A percentile compares a stretch with the other conserved stretches of the same genome.
These are phyloP conservation scores for Pelodiscus sinensis DNA, from an alignment of 2,113 vertebrate genomes.

Conservation along the genomic window DNA sequence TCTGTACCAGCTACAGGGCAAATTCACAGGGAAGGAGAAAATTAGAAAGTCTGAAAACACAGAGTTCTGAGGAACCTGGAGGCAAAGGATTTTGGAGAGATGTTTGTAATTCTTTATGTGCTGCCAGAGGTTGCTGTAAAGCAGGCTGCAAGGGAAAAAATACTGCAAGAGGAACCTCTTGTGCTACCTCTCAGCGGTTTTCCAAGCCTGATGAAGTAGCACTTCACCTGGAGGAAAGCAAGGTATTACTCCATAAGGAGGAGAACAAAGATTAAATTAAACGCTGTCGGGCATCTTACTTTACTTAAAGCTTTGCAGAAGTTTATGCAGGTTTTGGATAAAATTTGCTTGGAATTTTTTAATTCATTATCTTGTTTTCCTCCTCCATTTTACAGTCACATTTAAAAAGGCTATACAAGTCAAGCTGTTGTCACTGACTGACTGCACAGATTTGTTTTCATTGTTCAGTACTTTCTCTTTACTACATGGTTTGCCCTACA, in stretches of 20 bases:
- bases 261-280: not conserved
- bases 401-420: slow-evolving; percentile 30
- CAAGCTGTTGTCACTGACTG: not conserved
- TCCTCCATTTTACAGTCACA: slow-evolving; percentile 59
- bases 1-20: not conserved
- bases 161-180: not conserved
- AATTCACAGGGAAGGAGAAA: not conserved
- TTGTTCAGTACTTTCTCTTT: not conserved
- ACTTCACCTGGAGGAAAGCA: not conserved
- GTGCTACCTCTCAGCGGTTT: not conserved
- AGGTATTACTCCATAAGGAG: not conserved
- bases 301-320: not conserved
- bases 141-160: not conserved
- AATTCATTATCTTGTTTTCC: slow-evolving; percentile 43
- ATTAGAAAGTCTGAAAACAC: not conserved
- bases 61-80: not conserved
- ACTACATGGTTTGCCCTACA: not conserved
- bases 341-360: slow-evolving; percentile 18
- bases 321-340: slow-evolving; percentile 30
- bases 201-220: not conserved
- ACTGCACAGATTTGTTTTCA: not conserved
- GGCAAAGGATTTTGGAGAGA: not conserved
- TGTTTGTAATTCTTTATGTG: not conserved
- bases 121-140: not conserved
- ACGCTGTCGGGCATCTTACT: no score